Evolutionary conservation across 53 echinoderm and acorn worm species (phyloP).

Genomic region (Pentamera pediparva): DNA sequence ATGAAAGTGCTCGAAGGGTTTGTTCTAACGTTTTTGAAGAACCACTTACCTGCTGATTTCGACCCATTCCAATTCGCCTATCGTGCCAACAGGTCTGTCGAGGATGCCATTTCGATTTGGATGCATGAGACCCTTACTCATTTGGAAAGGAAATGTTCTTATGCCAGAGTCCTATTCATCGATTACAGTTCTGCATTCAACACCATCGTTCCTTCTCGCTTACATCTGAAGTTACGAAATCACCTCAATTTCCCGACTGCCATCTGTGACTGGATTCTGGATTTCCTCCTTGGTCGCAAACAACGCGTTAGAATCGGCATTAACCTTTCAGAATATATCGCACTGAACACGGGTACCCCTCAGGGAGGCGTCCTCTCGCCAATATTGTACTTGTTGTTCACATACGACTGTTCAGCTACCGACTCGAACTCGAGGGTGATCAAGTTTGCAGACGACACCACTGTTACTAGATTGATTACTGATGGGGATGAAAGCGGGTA

Average conservation of each 20-base stretch:
- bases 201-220: slow-evolving; percentile 29
- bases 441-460: slow-evolving; percentile 29
- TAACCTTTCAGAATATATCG: neutral
- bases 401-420: neutral
- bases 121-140: slow-evolving; percentile 1
- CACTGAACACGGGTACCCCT: slow-evolving; percentile 30
- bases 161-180: slow-evolving; percentile 32
- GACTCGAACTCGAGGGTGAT: neutral
- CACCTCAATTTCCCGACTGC: slow-evolving; percentile 23
- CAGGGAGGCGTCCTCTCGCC: slow-evolving; percentile 30
- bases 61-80: slow-evolving; percentile 26
- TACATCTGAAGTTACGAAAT: slow-evolving; percentile 19
- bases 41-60: slow-evolving; percentile 15
- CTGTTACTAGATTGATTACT: slow-evolving; percentile 7
- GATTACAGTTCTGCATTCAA: slow-evolving; percentile 40
- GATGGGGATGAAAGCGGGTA: neutral
- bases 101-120: slow-evolving; percentile 27
- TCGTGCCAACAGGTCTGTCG: slow-evolving; percentile 20
- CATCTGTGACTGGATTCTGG: slow-evolving; percentile 27
- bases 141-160: slow-evolving; percentile 11
- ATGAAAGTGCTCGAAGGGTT: slow-evolving; percentile 26
- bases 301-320: slow-evolving; percentile 9
- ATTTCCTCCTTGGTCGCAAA: neutral
- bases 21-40: slow-evolving; percentile 26
- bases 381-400: slow-evolving; percentile 13